A percentile compares a stretch with the other conserved stretches of the same genome.
Conservation (phyloP, 2,797 vertebrate species). For the Melanotaenia pygmaea region DNA sequence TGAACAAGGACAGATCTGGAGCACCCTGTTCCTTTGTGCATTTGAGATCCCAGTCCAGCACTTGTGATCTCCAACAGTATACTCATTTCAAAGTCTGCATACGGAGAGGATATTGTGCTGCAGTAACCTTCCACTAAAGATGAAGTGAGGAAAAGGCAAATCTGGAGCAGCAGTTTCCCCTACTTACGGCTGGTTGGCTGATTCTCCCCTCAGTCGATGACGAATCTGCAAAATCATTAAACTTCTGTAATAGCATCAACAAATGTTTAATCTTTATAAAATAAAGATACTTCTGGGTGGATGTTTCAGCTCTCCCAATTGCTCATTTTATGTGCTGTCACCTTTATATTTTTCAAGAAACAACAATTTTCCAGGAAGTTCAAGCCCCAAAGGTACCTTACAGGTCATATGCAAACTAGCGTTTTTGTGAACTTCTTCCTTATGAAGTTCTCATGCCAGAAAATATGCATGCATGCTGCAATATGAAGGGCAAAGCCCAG, state of each 20-base stretch:
- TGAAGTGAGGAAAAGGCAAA: constrained; percentile 47
- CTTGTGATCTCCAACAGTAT: constrained; percentile 57
- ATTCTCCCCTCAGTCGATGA: constrained; percentile 23
- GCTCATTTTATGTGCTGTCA: not conserved
- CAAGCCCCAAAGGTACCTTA: constrained; percentile 1
- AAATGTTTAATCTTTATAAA: not conserved
- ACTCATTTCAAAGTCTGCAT: constrained; percentile 58
- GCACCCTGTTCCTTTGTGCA: constrained; percentile 80
- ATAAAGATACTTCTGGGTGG: not conserved
- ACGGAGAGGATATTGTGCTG: constrained; percentile 49
- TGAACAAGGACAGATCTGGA: constrained; percentile 80
- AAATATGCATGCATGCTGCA: not conserved
- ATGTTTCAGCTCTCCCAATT: constrained; percentile 12
- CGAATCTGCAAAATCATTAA: constrained; percentile 40
- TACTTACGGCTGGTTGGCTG: constrained; percentile 30
- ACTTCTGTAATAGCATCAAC: constrained; percentile 9
- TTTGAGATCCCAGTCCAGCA: constrained; percentile 65
- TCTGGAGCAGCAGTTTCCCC: constrained; percentile 46
- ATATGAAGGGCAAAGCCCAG: not conserved
- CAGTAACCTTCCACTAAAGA: constrained; percentile 51
- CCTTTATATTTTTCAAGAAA: constrained; percentile 25
- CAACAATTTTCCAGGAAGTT: constrained; percentile 44
- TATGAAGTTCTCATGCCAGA: not conserved
- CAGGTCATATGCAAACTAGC: constrained; percentile 28
- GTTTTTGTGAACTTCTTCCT: constrained; percentile 12